phyloP scores from a whole-genome alignment of 2,888 invertebrate species.

The Acholoe squamosa region DNA sequence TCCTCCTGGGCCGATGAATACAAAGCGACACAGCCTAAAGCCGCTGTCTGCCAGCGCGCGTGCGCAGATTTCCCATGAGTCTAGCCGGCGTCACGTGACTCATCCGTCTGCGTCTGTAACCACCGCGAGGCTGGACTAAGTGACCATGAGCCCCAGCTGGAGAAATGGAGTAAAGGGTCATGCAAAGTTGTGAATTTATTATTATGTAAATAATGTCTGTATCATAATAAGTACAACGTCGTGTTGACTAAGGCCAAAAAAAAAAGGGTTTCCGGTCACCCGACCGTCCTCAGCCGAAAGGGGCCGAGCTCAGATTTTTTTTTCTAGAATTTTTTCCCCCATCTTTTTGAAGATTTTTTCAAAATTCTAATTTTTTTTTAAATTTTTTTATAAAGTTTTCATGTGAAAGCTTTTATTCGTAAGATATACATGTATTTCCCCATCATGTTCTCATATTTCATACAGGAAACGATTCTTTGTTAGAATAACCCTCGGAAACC shows the following conservation, averaged over 20 bases:
- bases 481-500: too few relatives aligned
- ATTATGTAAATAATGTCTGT: background rate
- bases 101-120: constrained; percentile 37
- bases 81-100: constrained; percentile 49
- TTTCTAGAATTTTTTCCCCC: too few relatives aligned
- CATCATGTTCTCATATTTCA: too few relatives aligned
- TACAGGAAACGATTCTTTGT: too few relatives aligned
- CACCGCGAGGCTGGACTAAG: constrained; percentile 4
- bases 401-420: too few relatives aligned
- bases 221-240: background rate
- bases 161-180: background rate
- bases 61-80: constrained; percentile 55
- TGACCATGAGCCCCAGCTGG: background rate
- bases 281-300: too few relatives aligned
- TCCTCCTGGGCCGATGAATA: constrained; percentile 2
- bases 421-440: too few relatives aligned
- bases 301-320: too few relatives aligned
- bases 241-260: background rate
- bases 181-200: background rate
- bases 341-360: too few relatives aligned
- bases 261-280: too few relatives aligned
- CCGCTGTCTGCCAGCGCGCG: constrained; percentile 42
- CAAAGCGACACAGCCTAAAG: constrained; percentile 48
- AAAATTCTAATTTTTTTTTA: too few relatives aligned
- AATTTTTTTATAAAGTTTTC: too few relatives aligned